Evolutionary conservation across 2,888 invertebrate genomes (phyloP).

Genomic region (Cloeon dipterum): DNA sequence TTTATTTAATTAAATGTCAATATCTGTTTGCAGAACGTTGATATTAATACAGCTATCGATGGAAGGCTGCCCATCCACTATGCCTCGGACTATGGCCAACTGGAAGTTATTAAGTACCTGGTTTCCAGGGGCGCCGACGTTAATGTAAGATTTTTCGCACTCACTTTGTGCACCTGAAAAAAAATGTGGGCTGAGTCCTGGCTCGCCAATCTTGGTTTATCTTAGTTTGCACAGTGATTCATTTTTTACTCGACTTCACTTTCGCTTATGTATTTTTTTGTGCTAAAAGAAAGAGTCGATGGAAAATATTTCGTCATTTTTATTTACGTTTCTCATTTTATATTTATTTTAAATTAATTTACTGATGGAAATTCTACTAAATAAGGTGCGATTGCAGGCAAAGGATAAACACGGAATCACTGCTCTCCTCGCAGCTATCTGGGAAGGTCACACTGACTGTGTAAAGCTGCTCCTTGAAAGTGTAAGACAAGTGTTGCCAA

Average conservation of each 20-base stretch:
- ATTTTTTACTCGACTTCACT: no score
- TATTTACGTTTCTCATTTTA: no score
- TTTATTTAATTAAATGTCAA: background rate
- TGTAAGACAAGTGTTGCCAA: constrained; percentile 34
- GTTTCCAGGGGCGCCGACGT: constrained; percentile 77
- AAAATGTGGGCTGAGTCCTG: no score
- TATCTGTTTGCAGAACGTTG: constrained; percentile 33
- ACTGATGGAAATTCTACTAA: background rate
- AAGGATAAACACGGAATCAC: constrained; percentile 90
- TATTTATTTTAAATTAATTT: background rate
- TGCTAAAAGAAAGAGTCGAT: no score
- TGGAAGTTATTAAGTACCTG: constrained; percentile 67
- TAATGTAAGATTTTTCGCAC: constrained; percentile 57
- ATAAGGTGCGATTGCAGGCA: constrained; percentile 55
- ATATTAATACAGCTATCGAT: constrained; percentile 70
- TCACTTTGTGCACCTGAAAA: no score
- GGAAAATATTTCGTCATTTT: no score
- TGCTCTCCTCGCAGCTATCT: constrained; percentile 81
- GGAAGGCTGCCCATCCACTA: constrained; percentile 78
- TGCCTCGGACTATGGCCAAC: constrained; percentile 93
- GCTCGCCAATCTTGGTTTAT: no score
- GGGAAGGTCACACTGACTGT: constrained; percentile 87
- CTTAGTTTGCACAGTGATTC: no score
- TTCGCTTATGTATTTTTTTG: no score
- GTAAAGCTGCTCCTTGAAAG: constrained; percentile 69